Evolutionary conservation across 2,797 vertebrate species (phyloP).

Genomic region (Acanthurus lineatus): DNA sequence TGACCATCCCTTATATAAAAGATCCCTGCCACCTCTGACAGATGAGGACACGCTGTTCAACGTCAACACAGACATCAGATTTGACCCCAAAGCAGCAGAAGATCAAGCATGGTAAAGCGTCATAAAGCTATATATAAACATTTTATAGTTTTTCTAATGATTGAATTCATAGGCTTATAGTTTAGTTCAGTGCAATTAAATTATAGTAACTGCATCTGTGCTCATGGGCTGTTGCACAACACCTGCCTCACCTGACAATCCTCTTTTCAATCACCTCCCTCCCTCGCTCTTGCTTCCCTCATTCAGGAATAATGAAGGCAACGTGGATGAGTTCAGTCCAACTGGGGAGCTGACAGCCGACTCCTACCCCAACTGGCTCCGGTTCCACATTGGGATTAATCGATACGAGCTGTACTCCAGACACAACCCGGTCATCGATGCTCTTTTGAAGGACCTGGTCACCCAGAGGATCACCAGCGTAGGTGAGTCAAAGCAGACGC

Average conservation of each 20-base stretch:
- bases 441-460: conserved; percentile 93
- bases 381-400: conserved; percentile 98
- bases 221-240: conserved; percentile 34
- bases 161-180: background rate
- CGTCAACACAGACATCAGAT: conserved; percentile 95
- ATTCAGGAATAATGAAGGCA: conserved; percentile 90
- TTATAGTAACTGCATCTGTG: conserved; percentile 18
- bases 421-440: conserved; percentile 92
- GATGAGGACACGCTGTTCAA: conserved; percentile 95
- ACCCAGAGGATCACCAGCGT: conserved; percentile 96
- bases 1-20: conserved; percentile 90
- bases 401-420: conserved; percentile 96
- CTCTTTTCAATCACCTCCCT: background rate
- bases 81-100: conserved; percentile 93
- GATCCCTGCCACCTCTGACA: conserved; percentile 83
- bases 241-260: conserved; percentile 31
- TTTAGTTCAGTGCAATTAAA: conserved; percentile 38
- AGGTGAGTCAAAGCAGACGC: conserved; percentile 86
- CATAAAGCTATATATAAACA: background rate
- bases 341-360: conserved; percentile 90
- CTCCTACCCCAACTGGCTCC: conserved; percentile 98
- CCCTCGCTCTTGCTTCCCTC: background rate
- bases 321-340: conserved; percentile 88
- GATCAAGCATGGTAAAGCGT: conserved; percentile 90
- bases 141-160: conserved; percentile 5